Evolutionary conservation across 1,140 invertebrate genomes (phyloP).

Genomic region (Bombus impatiens): DNA sequence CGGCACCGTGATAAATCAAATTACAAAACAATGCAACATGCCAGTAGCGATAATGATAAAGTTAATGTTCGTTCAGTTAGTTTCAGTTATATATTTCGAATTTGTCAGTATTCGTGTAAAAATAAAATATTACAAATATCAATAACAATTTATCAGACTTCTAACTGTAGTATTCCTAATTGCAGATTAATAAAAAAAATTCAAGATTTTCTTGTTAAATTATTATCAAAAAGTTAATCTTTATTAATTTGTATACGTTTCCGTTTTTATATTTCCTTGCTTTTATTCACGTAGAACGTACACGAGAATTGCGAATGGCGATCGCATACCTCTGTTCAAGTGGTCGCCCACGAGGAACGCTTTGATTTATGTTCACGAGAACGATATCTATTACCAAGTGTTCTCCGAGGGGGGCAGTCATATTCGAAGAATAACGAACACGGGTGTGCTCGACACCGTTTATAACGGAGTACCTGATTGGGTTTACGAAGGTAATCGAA

Average conservation of each 20-base stretch:
- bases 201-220: neutral
- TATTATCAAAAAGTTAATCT: no score
- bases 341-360: conserved; percentile 86
- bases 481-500: conserved; percentile 87
- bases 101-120: neutral
- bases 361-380: conserved; percentile 88
- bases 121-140: neutral
- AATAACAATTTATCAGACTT: neutral
- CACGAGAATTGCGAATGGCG: conserved; percentile 79
- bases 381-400: conserved; percentile 90
- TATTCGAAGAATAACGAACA: conserved; percentile 83
- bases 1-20: neutral
- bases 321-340: conserved; percentile 82
- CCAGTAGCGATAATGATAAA: neutral
- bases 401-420: conserved; percentile 62
- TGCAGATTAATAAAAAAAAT: neutral
- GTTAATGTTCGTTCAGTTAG: neutral
- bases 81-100: neutral
- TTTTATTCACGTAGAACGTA: conserved; percentile 71
- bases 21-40: conserved; percentile 9
- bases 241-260: neutral
- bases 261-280: no score
- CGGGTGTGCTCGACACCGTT: conserved; percentile 84
- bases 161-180: no score
- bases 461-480: conserved; percentile 92